Evolutionary conservation across 1,140 invertebrate species (phyloP), one percentile per base, ranked within the genome.

Genomic region (Drosophila neocordata): DNA sequence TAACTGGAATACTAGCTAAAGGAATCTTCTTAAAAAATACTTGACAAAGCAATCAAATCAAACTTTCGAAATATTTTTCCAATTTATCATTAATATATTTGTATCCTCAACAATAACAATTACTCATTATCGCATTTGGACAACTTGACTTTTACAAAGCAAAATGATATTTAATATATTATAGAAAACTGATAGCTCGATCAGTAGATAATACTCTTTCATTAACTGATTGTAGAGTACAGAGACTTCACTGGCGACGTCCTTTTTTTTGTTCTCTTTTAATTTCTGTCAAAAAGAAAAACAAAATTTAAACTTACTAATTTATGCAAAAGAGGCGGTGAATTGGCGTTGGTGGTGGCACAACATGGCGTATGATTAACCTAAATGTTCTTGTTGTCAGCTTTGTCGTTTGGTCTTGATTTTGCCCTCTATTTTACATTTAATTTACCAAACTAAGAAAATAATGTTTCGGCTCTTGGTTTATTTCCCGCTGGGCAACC

Each of bases 311-410:
- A 88, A 88, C 79, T 73, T 83, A 87, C 83, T 88, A 88, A 87
- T 87, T 87, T 87, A 87, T 87, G 83, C 83, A 79, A 87, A 87
- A 80, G 67, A 88, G 61, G 73, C 71, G 57, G 51, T 51, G 61
- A 61, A 31, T 31, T 41, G 64, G 37, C 62, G 64, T 48, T 69
- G 37, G 18, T 27, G 61, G 34, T 20, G 61, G 57, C 62, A 73
- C 66, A 41, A 78, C 76, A 76, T 65, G 75, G 83, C 83, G 83
- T 88, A 83, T 88, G 83, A 88, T 83, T 83, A 87, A 88, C 83
- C 79, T 73, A 76, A 88, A 78, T 76, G 63, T 76, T 83, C 52
- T 58, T 56, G 44, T 57, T 63, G 70, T 57, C 77, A 59, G 27
- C 55, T 44, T 24, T 52, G 58, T 24, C 58, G 37, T 59, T 60